Conservation (phyloP, 2,113 vertebrate genomes). For the Microcebus jonahi region DNA sequence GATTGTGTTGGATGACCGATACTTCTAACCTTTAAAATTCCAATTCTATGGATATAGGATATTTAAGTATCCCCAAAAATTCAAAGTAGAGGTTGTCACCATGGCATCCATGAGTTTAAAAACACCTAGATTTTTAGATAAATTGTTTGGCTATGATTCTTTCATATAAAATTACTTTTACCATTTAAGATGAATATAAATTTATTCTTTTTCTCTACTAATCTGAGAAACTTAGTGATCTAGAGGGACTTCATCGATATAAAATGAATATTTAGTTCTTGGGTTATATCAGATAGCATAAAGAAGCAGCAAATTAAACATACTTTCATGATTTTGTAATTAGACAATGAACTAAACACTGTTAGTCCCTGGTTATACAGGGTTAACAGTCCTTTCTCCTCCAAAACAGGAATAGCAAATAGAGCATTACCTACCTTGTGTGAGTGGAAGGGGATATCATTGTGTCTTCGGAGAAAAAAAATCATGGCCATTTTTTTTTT, state of each 20-base stretch:
- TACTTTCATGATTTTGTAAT: background rate
- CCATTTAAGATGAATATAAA: background rate
- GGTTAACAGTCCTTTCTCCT: background rate
- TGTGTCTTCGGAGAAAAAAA: background rate
- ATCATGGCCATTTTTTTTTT: background rate
- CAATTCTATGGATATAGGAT: background rate
- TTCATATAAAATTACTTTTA: background rate
- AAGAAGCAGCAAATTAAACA: background rate
- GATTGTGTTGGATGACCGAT: background rate
- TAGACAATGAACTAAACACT: background rate
- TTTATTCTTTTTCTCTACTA: background rate
- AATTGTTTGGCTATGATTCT: background rate
- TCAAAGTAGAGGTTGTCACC: background rate
- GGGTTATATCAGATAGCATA: background rate
- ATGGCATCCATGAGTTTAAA: background rate
- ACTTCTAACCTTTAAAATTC: background rate
- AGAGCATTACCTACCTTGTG: too few relatives aligned
- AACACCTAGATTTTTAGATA: background rate
- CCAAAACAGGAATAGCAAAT: background rate
- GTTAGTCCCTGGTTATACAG: too few relatives aligned
- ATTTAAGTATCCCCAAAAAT: background rate
- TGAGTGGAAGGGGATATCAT: accelerated
- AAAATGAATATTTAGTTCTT: background rate
- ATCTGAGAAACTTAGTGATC: background rate
- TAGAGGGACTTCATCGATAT: background rate